Base-by-base conservation (phyloP, 2,797 vertebrate genomes). In the Eremophila alpestris region DNA sequence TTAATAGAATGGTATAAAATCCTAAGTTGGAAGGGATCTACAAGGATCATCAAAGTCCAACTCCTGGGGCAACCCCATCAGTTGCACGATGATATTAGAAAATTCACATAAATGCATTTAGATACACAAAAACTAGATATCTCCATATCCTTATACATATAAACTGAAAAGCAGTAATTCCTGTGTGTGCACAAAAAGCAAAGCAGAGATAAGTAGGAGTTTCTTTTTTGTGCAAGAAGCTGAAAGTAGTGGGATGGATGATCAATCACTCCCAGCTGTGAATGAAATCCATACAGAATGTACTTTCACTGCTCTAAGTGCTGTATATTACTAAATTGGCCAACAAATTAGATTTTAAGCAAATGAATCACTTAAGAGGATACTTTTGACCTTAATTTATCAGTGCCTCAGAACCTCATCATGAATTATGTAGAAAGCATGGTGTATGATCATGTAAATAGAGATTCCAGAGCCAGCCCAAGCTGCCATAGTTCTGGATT, bases 21-120 rank as follows among this genome's bases (percentile, higher is more conserved):
- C 5, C 26, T 36, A 11, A 24, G 13, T 36, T 59, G 59, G 34
- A 52, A 71, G 20, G 10, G 58, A 46, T 32, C 8, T 45, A 13
- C 16, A 41, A 55, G 19, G 22, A 52, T 54, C 16, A 24, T 7
- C 1, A 1, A 64, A 52, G 24, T 63, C 38, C n/a, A 63, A 0
- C 51, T 70, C 51, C 64, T 77, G 43, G 51, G 22, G 21, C 41
- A 46, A 6, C 9, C 5, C 41, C 15, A 54, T n/a, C 29, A 60
- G 9, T 60, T 30, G 43, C 22, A 59, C 8, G 13, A 6, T 38
- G 19, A 13, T 41, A 18, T 49, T 45, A 46, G 24, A 62, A 69
- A 30, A 55, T 26, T 9, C n/a, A 51, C 24, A 17, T 54, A 30
- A 56, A 48, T 55, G 13, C 29, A 32, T 67, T 64, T 45, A 23